phyloP scores from a whole-genome alignment of 2,888 invertebrate genomes.

The Meloe dianella region DNA sequence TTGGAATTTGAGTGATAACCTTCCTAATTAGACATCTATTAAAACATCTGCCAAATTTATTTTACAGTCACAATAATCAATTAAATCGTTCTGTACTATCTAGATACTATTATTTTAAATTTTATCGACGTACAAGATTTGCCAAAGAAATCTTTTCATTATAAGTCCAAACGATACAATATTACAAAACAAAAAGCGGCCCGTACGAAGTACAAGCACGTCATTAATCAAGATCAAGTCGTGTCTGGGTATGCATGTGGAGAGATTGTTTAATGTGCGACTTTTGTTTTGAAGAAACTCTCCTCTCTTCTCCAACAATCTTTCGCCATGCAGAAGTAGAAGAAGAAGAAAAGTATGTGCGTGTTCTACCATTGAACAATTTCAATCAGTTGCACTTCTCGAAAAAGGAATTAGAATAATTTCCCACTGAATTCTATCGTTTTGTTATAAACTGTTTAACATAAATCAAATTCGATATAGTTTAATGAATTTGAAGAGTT shows the following conservation, averaged over 20 bases:
- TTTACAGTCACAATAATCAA: not conserved
- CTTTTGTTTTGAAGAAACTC: not conserved
- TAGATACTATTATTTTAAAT: too few relatives aligned
- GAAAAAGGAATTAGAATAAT: not conserved
- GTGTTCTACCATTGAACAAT: slow-evolving; percentile 30
- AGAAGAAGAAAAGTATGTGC: slow-evolving; percentile 22
- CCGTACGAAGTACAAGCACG: slow-evolving; percentile 41
- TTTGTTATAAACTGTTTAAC: not conserved
- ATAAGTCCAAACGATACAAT: slow-evolving; percentile 18
- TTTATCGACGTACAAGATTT: too few relatives aligned
- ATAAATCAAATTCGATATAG: not conserved
- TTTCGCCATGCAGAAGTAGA: not conserved
- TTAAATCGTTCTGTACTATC: not conserved
- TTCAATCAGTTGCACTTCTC: slow-evolving; percentile 27
- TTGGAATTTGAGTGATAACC: not conserved
- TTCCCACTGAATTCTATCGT: slow-evolving; percentile 6
- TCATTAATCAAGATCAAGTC: slow-evolving; percentile 47
- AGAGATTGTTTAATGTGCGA: slow-evolving; percentile 37
- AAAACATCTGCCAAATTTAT: not conserved
- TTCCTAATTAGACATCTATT: not conserved
- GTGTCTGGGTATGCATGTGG: slow-evolving; percentile 43
- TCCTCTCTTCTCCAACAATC: not conserved
- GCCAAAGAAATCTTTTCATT: too few relatives aligned
- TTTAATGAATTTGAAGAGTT: slow-evolving; percentile 1
- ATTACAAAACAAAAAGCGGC: slow-evolving; percentile 45